Conservation (phyloP, 2,888 invertebrate species). For the Aricia artaxerxes region DNA sequence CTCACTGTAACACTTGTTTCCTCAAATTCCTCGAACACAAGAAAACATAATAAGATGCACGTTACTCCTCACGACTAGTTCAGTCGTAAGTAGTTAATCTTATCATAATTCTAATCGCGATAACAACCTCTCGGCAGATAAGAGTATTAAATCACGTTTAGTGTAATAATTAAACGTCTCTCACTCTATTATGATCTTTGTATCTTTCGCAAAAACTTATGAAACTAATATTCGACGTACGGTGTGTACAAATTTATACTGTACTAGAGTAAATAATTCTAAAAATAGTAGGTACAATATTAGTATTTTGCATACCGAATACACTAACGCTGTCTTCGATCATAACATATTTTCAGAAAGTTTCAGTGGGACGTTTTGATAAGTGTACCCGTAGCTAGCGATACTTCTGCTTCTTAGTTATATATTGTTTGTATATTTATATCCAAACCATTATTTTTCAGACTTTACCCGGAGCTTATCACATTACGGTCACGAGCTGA, state of each 20-base stretch:
- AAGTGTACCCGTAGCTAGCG: neutral
- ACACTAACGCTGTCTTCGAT: neutral
- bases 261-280: neutral
- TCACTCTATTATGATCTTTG: neutral
- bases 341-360: neutral
- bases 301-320: neutral
- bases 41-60: conserved; percentile 10
- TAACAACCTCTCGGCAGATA: conserved; percentile 19
- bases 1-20: neutral
- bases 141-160: conserved; percentile 21
- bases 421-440: neutral
- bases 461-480: neutral
- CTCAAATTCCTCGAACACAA: conserved; percentile 4
- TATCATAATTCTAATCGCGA: conserved; percentile 27
- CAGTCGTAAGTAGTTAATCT: conserved; percentile 24
- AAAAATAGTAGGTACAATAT: neutral
- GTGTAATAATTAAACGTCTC: conserved; percentile 5
- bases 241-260: neutral
- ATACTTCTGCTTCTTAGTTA: neutral
- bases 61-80: conserved; percentile 14
- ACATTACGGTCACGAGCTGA: neutral
- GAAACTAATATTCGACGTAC: neutral
- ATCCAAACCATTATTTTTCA: neutral
- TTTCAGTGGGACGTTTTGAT: neutral
- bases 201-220: neutral